Conservation (phyloP, 2,888 invertebrate species). For the Eristalinus aeneus region DNA sequence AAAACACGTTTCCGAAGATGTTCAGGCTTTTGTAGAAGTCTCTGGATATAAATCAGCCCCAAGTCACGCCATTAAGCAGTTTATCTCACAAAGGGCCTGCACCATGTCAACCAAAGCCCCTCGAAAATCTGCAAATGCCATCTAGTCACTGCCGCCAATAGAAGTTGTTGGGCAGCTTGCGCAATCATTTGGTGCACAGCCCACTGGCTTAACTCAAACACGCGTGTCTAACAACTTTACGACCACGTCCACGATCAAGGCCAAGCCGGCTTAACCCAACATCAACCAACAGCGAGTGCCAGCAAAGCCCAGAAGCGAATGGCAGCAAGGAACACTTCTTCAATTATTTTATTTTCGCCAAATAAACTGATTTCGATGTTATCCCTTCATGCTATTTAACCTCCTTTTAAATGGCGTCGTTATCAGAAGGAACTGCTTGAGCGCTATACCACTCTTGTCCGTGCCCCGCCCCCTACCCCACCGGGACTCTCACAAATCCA, state of each 20-base stretch:
- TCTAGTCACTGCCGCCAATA: neutral
- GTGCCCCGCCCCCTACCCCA: neutral
- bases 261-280: conserved; percentile 22
- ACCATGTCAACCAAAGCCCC: neutral
- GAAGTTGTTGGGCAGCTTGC: neutral
- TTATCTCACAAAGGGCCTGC: neutral
- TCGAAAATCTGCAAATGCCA: neutral
- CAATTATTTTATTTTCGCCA: conserved; percentile 66
- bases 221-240: conserved; percentile 19
- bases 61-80: neutral
- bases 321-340: conserved; percentile 8
- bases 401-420: conserved; percentile 53
- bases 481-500: neutral
- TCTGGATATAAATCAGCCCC: neutral
- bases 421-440: conserved; percentile 30
- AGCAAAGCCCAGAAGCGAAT: neutral
- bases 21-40: neutral
- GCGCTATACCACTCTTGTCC: neutral
- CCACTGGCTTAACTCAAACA: neutral
- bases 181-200: neutral
- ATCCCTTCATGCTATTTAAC: conserved; percentile 58
- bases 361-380: conserved; percentile 63
- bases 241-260: conserved; percentile 7
- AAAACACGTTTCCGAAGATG: neutral
- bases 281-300: neutral